Percentiles rank a stretch among this genome's conserved stretches.
Evolutionary conservation across 2,888 invertebrate genomes (phyloP).

Genomic region (Tetanocera ferruginea): DNA sequence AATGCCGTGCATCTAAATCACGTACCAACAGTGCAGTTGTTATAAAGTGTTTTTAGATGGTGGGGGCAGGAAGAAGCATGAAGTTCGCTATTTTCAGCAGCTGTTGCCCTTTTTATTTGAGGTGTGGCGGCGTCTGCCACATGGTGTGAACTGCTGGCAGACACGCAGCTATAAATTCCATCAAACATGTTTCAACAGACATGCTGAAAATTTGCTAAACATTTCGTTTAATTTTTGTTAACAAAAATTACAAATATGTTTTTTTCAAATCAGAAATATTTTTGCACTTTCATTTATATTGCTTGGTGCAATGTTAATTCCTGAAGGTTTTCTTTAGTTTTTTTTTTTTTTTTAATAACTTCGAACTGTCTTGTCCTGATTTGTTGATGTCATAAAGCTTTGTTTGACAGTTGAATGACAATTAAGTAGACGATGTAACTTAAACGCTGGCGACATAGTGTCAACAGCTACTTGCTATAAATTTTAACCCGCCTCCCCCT

Average conservation of each 20-base stretch:
- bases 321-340: too few species aligned
- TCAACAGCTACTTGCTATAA: not conserved
- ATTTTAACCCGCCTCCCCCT: not conserved
- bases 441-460: not conserved
- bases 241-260: too few species aligned
- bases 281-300: too few species aligned
- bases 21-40: not conserved
- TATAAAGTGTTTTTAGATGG: not conserved
- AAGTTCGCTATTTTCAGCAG: too few species aligned
- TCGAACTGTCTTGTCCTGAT: not conserved
- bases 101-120: too few species aligned
- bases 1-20: slow-evolving; percentile 1
- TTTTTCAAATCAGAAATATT: too few species aligned
- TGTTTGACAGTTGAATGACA: not conserved
- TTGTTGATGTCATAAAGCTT: not conserved
- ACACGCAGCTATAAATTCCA: not conserved
- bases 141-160: not conserved
- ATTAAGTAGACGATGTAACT: not conserved
- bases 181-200: not conserved
- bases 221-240: too few species aligned
- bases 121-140: not conserved
- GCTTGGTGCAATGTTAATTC: too few species aligned
- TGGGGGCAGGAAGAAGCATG: not conserved
- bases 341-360: not conserved
- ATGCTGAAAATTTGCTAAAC: not conserved